These are phyloP conservation scores for Hirundichthys speculiger DNA, from an alignment of 2,113 vertebrate genomes.

Conservation along the genomic window DNA sequence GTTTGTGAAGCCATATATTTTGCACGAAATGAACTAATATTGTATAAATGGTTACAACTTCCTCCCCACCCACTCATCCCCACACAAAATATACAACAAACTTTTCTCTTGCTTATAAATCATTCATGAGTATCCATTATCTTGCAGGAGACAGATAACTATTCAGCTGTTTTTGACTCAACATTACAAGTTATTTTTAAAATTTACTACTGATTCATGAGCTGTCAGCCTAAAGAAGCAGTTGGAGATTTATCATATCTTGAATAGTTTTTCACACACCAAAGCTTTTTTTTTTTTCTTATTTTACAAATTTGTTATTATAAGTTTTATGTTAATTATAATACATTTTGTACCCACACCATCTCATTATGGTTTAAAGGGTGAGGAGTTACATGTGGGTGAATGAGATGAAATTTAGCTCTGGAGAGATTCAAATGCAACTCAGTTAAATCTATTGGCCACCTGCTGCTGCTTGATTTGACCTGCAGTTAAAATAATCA, in stretches of 20 bases:
- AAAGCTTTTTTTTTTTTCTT: too few species aligned
- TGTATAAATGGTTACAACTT: constrained; percentile 17
- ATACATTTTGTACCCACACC: too few species aligned
- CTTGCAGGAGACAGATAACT: constrained; percentile 4
- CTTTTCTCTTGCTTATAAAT: constrained; percentile 37
- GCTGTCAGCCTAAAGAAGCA: too few species aligned
- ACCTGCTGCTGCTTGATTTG: neutral
- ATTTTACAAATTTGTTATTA: too few species aligned
- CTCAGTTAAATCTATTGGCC: constrained; percentile 14
- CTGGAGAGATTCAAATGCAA: neutral
- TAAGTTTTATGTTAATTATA: too few species aligned
- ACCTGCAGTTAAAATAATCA: constrained; percentile 4
- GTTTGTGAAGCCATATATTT: constrained; percentile 8
- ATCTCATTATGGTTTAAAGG: too few species aligned
- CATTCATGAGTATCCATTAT: constrained; percentile 44
- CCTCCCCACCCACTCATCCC: too few species aligned
- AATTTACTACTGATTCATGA: too few species aligned
- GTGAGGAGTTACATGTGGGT: too few species aligned
- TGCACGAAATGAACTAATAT: constrained; percentile 31
- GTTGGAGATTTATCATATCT: too few species aligned
- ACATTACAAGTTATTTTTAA: too few species aligned
- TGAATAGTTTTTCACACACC: too few species aligned
- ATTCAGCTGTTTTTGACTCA: neutral
- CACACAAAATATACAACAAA: constrained; percentile 5
- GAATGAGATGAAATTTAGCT: neutral